Base-by-base conservation (phyloP, 2,888 invertebrate species). In the Rosalia funebris region DNA sequence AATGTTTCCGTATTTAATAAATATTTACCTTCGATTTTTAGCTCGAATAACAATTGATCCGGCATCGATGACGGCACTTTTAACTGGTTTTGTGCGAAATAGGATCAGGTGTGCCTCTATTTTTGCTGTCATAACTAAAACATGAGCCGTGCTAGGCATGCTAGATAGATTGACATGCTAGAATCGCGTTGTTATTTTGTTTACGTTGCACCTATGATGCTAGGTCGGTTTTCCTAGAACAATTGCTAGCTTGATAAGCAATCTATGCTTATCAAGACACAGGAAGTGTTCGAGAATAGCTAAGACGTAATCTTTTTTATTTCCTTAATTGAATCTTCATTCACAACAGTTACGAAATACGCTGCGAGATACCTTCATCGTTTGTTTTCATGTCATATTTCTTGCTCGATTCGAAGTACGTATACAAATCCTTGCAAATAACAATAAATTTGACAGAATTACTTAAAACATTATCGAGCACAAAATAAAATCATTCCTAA, bases 121-220 rank as follows among this genome's bases (percentile, higher is more conserved):
- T 60, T 62, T 34, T 37, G 63, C 70, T 68, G 70, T 70, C 70
- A 69, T 39, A 58, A 58, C 60, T 54, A 70, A 70, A 70, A 70
- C 67, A 70, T 62, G 65, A 48, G 54, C 50, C 48, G 42, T 50
- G 15, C 20, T 19, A 16, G 36, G 19, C 48, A 48, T 36, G 48
- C 36, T 25, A 39, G 25, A 50, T 50, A 39, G 14, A 41, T 20
- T 50, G 39, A 66, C 70, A 66, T 63, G 68, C 66, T 59, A 65
- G 65, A 57, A 55, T 66, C 63, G 39, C 39, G 31, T 50, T 39
- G 58, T 47, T 60, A 59, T 60, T 63, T 63, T 63, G 59, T 63
- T 63, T 62, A 62, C 62, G 59, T 62, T 56, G 59, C 56, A 60
- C 37, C 39, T 42, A 41, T 15, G 17, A 1, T 15, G 4, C 12